Percentiles rank a stretch among this genome's conserved stretches.
These are phyloP conservation scores for Netelia melanura DNA, from an alignment of 2,888 invertebrate species.

Conservation along the genomic window DNA sequence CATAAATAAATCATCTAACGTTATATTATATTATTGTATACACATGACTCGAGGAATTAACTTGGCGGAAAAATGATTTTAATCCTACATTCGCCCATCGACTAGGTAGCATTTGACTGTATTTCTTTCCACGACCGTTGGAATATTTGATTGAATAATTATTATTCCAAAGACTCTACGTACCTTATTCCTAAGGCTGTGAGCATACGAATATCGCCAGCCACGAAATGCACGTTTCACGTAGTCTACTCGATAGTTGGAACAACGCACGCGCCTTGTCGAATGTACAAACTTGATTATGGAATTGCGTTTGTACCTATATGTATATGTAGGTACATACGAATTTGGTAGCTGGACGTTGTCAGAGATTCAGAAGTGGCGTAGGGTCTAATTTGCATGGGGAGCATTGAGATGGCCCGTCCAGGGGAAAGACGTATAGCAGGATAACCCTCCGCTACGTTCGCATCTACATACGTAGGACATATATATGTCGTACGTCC, in stretches of 20 bases:
- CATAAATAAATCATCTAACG: not conserved
- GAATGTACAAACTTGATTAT: conserved; percentile 61
- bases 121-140: conserved; percentile 1
- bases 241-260: conserved; percentile 47
- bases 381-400: conserved; percentile 80
- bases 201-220: not conserved
- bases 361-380: conserved; percentile 44
- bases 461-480: not conserved
- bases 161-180: conserved; percentile 32
- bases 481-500: not conserved
- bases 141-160: conserved; percentile 62
- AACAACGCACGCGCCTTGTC: conserved; percentile 73
- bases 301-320: conserved; percentile 53
- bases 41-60: not conserved
- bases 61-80: not conserved
- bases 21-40: not conserved
- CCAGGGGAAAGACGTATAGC: conserved; percentile 52
- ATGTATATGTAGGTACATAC: not conserved
- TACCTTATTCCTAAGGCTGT: conserved; percentile 9
- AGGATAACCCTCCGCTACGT: not conserved
- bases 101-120: not conserved
- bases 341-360: conserved; percentile 44
- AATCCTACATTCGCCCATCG: not conserved
- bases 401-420: conserved; percentile 73
- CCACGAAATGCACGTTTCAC: conserved; percentile 15